A percentile compares a stretch with the other conserved stretches of the same genome.
phyloP scores from a whole-genome alignment of 2,888 invertebrate species.

The Eupithecia pulchellata region DNA sequence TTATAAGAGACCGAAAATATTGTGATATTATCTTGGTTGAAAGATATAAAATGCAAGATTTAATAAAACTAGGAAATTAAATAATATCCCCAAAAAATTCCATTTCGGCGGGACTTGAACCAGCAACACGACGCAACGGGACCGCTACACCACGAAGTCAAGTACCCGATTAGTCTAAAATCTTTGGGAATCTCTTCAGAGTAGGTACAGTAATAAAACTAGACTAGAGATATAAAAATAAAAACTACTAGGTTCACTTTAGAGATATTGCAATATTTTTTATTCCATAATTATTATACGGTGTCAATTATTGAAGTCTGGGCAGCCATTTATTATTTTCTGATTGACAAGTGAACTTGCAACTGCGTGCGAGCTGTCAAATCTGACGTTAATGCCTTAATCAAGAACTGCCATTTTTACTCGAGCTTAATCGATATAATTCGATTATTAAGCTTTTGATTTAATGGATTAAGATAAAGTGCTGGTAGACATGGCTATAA shows the following conservation, averaged over 20 bases:
- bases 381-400: slow-evolving; percentile 59
- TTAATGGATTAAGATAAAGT: slow-evolving; percentile 63
- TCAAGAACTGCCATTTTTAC: slow-evolving; percentile 60
- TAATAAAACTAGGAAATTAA: too few species aligned
- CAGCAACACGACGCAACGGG: too few species aligned
- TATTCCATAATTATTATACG: slow-evolving; percentile 21
- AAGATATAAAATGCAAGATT: too few species aligned
- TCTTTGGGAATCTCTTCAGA: too few species aligned
- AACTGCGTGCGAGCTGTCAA: slow-evolving; percentile 49
- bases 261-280: slow-evolving; percentile 18
- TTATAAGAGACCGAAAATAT: too few species aligned
- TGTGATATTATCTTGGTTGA: too few species aligned
- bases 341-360: slow-evolving; percentile 40
- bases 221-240: neutral
- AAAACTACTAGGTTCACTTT: neutral
- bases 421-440: slow-evolving; percentile 66
- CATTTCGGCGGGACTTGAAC: too few species aligned
- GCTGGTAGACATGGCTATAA: slow-evolving; percentile 25
- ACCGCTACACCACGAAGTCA: too few species aligned
- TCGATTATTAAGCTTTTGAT: slow-evolving; percentile 59
- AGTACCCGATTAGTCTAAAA: too few species aligned
- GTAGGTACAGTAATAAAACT: too few species aligned
- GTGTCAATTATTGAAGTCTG: slow-evolving; percentile 34
- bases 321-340: slow-evolving; percentile 33
- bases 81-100: too few species aligned